Evolutionary conservation across 1,140 invertebrate species (phyloP).

Genomic region (Lerema accius): DNA sequence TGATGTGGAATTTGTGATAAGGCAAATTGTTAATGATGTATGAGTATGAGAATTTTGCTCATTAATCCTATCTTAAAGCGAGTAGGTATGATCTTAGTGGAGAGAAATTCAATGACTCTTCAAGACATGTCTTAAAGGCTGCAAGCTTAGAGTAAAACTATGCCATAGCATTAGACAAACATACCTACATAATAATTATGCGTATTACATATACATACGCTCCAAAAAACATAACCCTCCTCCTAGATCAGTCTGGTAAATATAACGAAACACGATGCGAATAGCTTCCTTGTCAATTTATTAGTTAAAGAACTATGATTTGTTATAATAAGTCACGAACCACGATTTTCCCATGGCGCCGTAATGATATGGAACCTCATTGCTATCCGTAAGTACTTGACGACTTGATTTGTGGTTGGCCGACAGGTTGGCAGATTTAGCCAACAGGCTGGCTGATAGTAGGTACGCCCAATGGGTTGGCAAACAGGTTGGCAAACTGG

Average conservation of each 20-base stretch:
- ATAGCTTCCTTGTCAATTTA: not conserved
- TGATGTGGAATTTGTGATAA: slow-evolving; percentile 14
- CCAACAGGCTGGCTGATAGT: slow-evolving; percentile 7
- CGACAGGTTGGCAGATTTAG: slow-evolving; percentile 18
- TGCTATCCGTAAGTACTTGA: slow-evolving; percentile 6
- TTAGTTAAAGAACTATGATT: not conserved
- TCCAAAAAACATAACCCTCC: too few relatives aligned
- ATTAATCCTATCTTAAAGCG: slow-evolving; percentile 8
- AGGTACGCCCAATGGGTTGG: too few relatives aligned
- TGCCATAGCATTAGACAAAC: too few relatives aligned
- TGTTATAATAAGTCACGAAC: not conserved
- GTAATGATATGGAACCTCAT: slow-evolving; percentile 16
- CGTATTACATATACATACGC: too few relatives aligned
- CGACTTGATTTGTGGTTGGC: slow-evolving; percentile 25
- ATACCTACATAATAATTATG: too few relatives aligned
- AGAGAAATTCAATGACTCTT: too few relatives aligned
- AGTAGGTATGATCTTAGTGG: too few relatives aligned
- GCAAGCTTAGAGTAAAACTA: too few relatives aligned
- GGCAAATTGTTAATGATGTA: slow-evolving; percentile 5
- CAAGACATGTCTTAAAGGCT: too few relatives aligned
- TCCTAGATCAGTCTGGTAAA: too few relatives aligned
- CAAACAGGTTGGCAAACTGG: slow-evolving; percentile 22
- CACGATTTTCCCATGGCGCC: not conserved
- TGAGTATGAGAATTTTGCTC: slow-evolving; percentile 6
- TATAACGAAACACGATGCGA: too few relatives aligned